Conservation (phyloP, 2,797 vertebrate genomes). For the Eidolon dupreanum region DNA sequence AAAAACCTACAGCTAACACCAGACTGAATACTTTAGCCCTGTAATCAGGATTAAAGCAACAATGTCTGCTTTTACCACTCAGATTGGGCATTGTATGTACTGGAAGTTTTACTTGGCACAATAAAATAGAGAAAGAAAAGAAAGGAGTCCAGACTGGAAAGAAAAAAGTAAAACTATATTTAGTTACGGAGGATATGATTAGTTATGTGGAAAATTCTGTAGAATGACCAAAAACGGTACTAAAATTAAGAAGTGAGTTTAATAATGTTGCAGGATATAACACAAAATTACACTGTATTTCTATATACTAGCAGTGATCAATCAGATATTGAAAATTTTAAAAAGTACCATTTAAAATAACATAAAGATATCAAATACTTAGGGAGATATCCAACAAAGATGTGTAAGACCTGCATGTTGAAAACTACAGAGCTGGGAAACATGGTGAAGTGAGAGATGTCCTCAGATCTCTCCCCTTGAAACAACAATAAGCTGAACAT, state of each 20-base stretch:
- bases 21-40: not conserved
- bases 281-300: not conserved
- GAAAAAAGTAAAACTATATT: not conserved
- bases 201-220: not conserved
- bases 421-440: not conserved
- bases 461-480: no score
- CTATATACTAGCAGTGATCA: not conserved
- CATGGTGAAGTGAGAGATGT: no score
- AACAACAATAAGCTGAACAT: no score
- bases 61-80: not conserved
- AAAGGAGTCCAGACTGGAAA: not conserved
- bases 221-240: not conserved
- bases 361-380: not conserved
- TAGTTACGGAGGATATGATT: not conserved
- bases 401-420: not conserved
- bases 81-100: not conserved
- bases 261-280: not conserved
- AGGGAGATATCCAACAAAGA: not conserved
- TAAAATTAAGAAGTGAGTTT: not conserved
- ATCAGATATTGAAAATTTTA: not conserved
- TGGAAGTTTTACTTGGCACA: not conserved
- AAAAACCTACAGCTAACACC: not conserved
- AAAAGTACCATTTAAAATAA: not conserved
- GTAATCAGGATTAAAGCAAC: not conserved
- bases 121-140: not conserved